phyloP scores from a whole-genome alignment of 2,888 invertebrate genomes.

The Drosophila formosana region DNA sequence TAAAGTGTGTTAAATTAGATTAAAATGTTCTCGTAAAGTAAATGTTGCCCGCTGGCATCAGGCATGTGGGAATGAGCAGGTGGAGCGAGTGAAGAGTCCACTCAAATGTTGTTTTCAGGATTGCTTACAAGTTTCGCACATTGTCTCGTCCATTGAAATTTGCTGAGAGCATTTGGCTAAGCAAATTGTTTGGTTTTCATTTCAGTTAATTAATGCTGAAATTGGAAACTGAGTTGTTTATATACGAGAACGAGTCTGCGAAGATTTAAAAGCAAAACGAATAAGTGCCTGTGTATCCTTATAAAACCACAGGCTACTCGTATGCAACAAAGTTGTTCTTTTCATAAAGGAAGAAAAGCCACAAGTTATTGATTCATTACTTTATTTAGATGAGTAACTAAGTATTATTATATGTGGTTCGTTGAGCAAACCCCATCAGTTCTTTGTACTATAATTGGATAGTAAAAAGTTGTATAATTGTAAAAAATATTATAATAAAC shows the following conservation, averaged over 20 bases:
- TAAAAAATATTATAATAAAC: no score
- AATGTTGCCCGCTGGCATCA: slow-evolving; percentile 41
- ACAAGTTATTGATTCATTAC: slow-evolving; percentile 24
- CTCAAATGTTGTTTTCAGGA: slow-evolving; percentile 29
- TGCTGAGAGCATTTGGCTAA: slow-evolving; percentile 2
- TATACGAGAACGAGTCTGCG: neutral
- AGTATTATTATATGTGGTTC: neutral
- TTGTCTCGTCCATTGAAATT: slow-evolving; percentile 6
- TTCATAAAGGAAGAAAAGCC: neutral
- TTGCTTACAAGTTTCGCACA: slow-evolving; percentile 44
- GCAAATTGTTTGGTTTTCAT: slow-evolving; percentile 20
- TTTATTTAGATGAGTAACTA: neutral
- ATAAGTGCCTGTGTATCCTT: slow-evolving; percentile 1
- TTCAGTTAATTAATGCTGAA: slow-evolving; percentile 47
- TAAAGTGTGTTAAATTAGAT: slow-evolving; percentile 81
- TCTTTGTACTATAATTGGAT: no score
- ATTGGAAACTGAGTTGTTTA: slow-evolving; percentile 29
- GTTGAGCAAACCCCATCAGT: neutral
- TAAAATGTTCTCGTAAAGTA: slow-evolving; percentile 77
- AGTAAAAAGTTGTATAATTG: no score
- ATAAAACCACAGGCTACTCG: slow-evolving; percentile 14
- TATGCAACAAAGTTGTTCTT: neutral
- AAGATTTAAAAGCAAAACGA: neutral
- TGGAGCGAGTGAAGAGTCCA: neutral
- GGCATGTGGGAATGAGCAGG: neutral